Evolutionary conservation across 2,888 invertebrate genomes (phyloP), one percentile per base, ranked within the genome.

Genomic region (Crocallis elinguaria): DNA sequence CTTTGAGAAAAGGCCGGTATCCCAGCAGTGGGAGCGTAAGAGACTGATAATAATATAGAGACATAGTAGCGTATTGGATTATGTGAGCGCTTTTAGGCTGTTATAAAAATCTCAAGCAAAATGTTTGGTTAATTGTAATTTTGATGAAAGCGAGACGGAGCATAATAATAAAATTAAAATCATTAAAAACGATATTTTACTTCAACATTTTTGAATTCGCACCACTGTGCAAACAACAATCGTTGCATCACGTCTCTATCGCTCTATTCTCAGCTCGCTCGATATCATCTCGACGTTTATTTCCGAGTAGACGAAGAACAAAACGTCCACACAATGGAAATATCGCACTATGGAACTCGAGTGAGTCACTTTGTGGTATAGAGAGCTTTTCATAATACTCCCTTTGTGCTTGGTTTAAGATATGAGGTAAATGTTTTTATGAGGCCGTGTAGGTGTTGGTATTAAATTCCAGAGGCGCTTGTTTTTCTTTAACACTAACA

Each of bases 221-320:
- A 19, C 19, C 27, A 41, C 41, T 35, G 17, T 41, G 41, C 27
- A 30, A 33, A 19, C 14, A 3, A 41, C 8, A 49, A 17, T 32
- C 16, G 13, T 23, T 36, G 21, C n/a, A 17, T 27, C 12, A 17
- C 19, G n/a, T 16, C 9, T 2, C 21, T 13, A 14, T 25, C 8
- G 9, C 1, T 6, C 44, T 45, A 52, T 51, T 41, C 51, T 41
- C 29, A 13, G 41, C 19, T 35, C 39, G 19, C 27, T 44, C 45
- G 45, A 45, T 39, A 51, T 13, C 37, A 78, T 78, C 73, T 67
- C 49, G 69, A 67, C 70, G 67, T 63, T 54, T 72, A 73, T 73
- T 74, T 77, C 73, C 75, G 73, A 73, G 46, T 41, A 49, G 63
- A 43, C 37, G 59, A 61, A 55, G 62, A 73, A 73, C 71, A 70